Evolutionary conservation across 2,797 vertebrate genomes (phyloP), one percentile per base, ranked within the genome.

Genomic region (Sparus aurata): DNA sequence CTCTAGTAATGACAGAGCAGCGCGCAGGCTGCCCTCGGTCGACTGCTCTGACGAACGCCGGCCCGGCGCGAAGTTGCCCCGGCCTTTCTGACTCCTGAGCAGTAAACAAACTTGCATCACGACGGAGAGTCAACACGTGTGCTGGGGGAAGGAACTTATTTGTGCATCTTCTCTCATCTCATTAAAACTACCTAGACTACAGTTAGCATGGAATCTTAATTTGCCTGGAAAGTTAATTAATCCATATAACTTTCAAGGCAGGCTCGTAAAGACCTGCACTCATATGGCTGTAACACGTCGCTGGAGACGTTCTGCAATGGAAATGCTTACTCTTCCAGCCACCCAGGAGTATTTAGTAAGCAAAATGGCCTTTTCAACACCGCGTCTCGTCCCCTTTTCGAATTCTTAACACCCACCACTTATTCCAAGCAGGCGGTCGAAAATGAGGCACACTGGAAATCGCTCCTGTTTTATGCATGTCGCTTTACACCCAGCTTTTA

Each of bases 401-500:
- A 83, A 87, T 83, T 75, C 79, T 83, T 66, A 73, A 85, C 89
- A 54, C 81, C 91, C 86, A 87, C 84, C 83, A 87, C 84, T 87
- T 89, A 91, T 93, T 94, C 91, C 90, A 75, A 88, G 85, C 82
- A 80, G 87, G 80, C 80, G 74, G 87, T 90, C 84, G 75, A 90
- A 34, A 94, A 92, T 87, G 86, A 94, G 87, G 79, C 91, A 82
- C 86, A 30, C 80, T 93, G 89, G 91, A 94, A 94, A 94, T 88
- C 77, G 66, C 86, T 91, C 80, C 85, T 87, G 88, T 93, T 95
- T 92, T 89, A 88, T 91, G 89, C 90, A 90, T 88, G 90, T 87
- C 85, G 83, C 88, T 93, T 95, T 92, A 94, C 91, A 91, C 93
- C 89, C 87, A 87, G 89, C 89, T 94, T 94, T 94, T 92, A 94